Base-by-base conservation (phyloP, 2,797 vertebrate species). In the Rhinoraja longicauda region DNA sequence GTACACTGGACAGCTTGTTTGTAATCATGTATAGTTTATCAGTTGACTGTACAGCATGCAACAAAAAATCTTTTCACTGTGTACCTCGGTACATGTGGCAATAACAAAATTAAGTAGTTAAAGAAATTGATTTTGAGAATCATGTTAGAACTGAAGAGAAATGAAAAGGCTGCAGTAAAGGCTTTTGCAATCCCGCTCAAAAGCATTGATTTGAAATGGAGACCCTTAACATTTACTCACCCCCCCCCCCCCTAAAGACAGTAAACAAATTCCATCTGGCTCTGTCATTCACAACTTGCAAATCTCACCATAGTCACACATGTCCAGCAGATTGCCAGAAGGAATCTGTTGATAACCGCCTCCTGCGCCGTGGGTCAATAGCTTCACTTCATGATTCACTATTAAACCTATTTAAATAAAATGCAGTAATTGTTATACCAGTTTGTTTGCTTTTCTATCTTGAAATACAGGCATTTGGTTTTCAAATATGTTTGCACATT, bases 401-500 rank as follows among this genome's bases (percentile, higher is more conserved):
- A 73, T 26, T 72, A 91, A 91, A 5, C 26, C 10, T 73, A 75
- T 92, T 92, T 92, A 92, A 92, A 67, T 72, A 45, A 75, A 92
- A 92, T 29, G 95, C 95, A 94, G 93, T 93, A 17, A 93, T 93
- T 94, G 86, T 81, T 88, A 45, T 62, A n/a, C 86, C 78, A 94
- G 93, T 94, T 94, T 93, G 93, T 91, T 93, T 75, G 0, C 7
- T 84, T 93, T 94, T 94, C 45, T 64, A 78, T 94, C 78, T 93
- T 93, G 94, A 81, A 86, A 94, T 93, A 94, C 81, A 94, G 94
- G 95, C 95, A 95, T 95, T 97, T 94, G 94, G 96, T 96, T 96
- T 94, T 96, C 93, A 95, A 95, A 94, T 93, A 75, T 93, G 93
- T 94, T 95, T 94, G 95, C 93, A 94, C 94, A 94, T 96, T 96